Base-by-base conservation (phyloP, 2,797 vertebrate genomes). In the Otolemur crassicaudatus region DNA sequence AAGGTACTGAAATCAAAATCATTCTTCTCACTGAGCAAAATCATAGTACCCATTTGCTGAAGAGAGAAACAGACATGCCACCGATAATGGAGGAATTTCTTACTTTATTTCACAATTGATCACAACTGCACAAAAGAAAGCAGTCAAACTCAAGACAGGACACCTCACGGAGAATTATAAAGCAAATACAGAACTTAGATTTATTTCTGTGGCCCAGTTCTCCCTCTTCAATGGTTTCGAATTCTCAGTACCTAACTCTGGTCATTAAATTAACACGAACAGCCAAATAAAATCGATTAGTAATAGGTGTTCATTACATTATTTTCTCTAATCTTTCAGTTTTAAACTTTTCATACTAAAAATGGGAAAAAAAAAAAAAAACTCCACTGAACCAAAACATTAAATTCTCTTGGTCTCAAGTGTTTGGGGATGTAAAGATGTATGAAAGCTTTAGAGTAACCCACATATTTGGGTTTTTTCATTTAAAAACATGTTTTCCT, bases 301-400 rank as follows among this genome's bases (percentile, higher is more conserved):
- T 65, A 84, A 81, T 76, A 14, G 23, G 23, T 10, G 14, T 60
- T 82, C 43, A 72, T 49, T 76, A 76, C 19, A 72, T 12, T 86
- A 43, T 83, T 83, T 87, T 87, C 29, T 73, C 34, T 83, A 80
- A 87, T 37, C 25, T 77, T 65, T 85, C 93, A 89, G 34, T 53
- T 70, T 76, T 19, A 96, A 96, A 89, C 69, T 94, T 91, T 83
- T 61, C 67, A 82, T 75, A 76, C 86, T 31, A 73, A 94, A 79
- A 87, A n/a, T 75, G 8, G 14, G 8, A 29, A 20, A 34, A 34
- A 19, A 20, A 34, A 34, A n/a, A 7, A 19, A 20, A 34, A 37
- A 5, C 0, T 4, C 53, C 22, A 81, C 17, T 67, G 86, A 90
- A 75, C 17, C 49, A 94, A 97, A 97, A 87, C 43, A 43, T 70